Conservation (phyloP, 2,113 vertebrate genomes). For the Salvator merianae region DNA sequence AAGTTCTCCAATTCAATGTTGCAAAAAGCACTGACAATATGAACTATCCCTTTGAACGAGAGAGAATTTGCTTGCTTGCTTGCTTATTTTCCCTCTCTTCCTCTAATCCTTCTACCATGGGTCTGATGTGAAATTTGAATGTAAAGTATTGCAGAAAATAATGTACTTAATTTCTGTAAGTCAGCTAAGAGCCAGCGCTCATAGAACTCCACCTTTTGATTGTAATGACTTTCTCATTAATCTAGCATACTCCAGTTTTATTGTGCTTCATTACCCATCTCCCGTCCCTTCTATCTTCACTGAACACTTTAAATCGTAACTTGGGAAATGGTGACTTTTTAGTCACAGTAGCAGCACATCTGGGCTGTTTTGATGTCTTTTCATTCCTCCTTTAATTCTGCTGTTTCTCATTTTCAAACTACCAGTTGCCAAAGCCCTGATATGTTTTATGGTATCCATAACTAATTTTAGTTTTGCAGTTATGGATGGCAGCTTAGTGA, state of each 20-base stretch:
- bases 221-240: constrained; percentile 65
- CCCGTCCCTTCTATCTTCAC: constrained; percentile 28
- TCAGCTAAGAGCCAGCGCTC: constrained; percentile 57
- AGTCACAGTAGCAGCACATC: constrained; percentile 26
- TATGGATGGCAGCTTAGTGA: constrained; percentile 53
- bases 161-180: constrained; percentile 64
- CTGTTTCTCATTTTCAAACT: constrained; percentile 21
- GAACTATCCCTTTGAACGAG: constrained; percentile 59
- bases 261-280: constrained; percentile 60
- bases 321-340: constrained; percentile 29
- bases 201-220: constrained; percentile 58
- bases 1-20: constrained; percentile 66
- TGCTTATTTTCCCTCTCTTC: constrained; percentile 43
- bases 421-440: constrained; percentile 28
- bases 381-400: constrained; percentile 31
- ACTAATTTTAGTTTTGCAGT: constrained; percentile 43
- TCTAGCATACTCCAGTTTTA: constrained; percentile 67
- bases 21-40: constrained; percentile 59
- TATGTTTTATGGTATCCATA: constrained; percentile 12
- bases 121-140: constrained; percentile 56
- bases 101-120: constrained; percentile 36
- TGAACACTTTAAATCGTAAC: constrained; percentile 56
- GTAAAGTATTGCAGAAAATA: constrained; percentile 60
- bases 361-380: constrained; percentile 39
- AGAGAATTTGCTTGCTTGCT: too few relatives aligned